Evolutionary conservation across 1,140 invertebrate species (phyloP).

Genomic region (Spodoptera frugiperda): DNA sequence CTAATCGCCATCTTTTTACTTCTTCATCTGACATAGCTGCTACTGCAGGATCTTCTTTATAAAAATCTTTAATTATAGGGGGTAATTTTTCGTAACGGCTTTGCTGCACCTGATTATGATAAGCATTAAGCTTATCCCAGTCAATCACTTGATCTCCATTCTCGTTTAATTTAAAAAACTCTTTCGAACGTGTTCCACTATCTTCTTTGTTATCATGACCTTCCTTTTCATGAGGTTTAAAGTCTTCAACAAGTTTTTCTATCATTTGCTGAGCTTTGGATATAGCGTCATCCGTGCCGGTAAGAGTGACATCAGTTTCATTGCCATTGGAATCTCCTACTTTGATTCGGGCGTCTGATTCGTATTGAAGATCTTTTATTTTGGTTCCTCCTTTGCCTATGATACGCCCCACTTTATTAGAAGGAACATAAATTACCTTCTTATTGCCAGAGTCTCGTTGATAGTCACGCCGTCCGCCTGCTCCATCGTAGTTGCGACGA

Average conservation of each 20-base stretch:
- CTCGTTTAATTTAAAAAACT: constrained; percentile 70
- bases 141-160: constrained; percentile 73
- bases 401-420: constrained; percentile 76
- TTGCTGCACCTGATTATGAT: constrained; percentile 85
- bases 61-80: constrained; percentile 93
- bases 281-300: constrained; percentile 85
- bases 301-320: constrained; percentile 83
- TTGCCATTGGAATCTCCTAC: constrained; percentile 74
- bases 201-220: constrained; percentile 23
- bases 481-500: constrained; percentile 25
- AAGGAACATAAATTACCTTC: constrained; percentile 72
- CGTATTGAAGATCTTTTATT: constrained; percentile 90
- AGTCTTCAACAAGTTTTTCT: constrained; percentile 81
- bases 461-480: constrained; percentile 50
- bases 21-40: constrained; percentile 88
- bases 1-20: constrained; percentile 87
- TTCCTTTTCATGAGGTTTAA: constrained; percentile 56
- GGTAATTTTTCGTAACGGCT: constrained; percentile 89
- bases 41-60: constrained; percentile 92
- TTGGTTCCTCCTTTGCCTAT: constrained; percentile 91
- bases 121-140: constrained; percentile 75
- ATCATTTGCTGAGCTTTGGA: constrained; percentile 87
- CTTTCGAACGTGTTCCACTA: constrained; percentile 70
- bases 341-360: constrained; percentile 75
- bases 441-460: constrained; percentile 61